Conservation (phyloP, 1,140 invertebrate genomes). For the Stratiolaelaps scimitus region DNA sequence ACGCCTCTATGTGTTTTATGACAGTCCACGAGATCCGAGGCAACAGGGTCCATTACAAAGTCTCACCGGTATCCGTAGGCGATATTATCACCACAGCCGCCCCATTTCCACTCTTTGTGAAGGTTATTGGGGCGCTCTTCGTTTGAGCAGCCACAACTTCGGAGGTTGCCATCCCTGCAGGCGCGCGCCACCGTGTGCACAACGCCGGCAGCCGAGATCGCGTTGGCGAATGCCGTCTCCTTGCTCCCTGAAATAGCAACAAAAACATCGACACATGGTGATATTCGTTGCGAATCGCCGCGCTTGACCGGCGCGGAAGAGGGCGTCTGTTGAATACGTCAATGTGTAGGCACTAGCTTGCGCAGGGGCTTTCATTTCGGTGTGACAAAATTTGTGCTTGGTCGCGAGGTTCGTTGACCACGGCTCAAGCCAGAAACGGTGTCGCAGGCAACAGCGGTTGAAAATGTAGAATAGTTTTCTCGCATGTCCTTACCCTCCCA, state of each 20-base stretch:
- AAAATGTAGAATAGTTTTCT: too few species aligned
- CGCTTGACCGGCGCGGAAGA: too few species aligned
- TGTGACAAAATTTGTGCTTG: too few species aligned
- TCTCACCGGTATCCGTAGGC: conserved; percentile 73
- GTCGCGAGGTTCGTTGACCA: too few species aligned
- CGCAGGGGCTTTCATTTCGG: too few species aligned
- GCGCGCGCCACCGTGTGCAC: conserved; percentile 68
- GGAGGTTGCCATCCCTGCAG: conserved; percentile 72
- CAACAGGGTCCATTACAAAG: too few species aligned
- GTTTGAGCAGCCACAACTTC: conserved; percentile 70
- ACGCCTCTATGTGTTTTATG: conserved; percentile 45
- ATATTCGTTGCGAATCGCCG: conserved; percentile 19
- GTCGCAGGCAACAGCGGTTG: too few species aligned
- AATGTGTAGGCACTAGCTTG: too few species aligned
- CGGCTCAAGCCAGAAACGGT: too few species aligned
- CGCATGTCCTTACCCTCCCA: too few species aligned
- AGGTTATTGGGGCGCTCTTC: conserved; percentile 43
- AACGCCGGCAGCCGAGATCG: conserved; percentile 73
- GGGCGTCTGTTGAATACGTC: too few species aligned
- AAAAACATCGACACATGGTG: conserved; percentile 32
- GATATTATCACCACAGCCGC: conserved; percentile 88
- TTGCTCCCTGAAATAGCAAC: conserved; percentile 58
- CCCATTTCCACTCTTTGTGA: conserved; percentile 76
- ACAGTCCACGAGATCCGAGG: conserved; percentile 23
- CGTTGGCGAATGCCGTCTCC: conserved; percentile 80